A percentile compares a stretch with the other conserved stretches of the same genome.
Evolutionary conservation across 2,113 vertebrate genomes (phyloP).

Genomic region (Thamnophis sirtalis): DNA sequence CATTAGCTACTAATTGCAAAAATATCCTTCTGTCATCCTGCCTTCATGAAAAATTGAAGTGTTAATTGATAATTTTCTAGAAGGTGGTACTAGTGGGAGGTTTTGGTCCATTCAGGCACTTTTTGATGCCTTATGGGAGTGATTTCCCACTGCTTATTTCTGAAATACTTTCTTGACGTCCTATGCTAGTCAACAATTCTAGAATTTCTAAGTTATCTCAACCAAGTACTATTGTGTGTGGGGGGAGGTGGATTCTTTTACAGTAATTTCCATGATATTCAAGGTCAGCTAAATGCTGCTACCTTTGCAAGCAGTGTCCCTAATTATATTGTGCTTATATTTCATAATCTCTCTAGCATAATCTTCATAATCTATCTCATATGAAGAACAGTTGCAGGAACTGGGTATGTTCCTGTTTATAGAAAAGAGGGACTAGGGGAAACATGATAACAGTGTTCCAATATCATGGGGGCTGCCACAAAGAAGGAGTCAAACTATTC

Average conservation of each 20-base stretch:
- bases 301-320: neutral
- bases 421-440: too few relatives aligned
- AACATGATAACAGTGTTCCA: too few relatives aligned
- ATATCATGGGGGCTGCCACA: too few relatives aligned
- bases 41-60: neutral
- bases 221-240: neutral
- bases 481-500: too few relatives aligned
- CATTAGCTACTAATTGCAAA: neutral
- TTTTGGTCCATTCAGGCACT: neutral
- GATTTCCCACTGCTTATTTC: neutral
- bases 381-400: too few relatives aligned
- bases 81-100: neutral
- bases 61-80: neutral
- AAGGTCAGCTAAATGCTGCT: neutral
- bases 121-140: neutral
- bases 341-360: neutral
- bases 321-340: neutral
- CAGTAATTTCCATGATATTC: neutral
- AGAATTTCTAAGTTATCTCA: neutral
- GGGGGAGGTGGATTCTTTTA: neutral
- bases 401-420: too few relatives aligned
- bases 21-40: neutral
- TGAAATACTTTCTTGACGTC: neutral
- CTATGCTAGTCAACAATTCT: neutral
- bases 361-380: too few relatives aligned